Base-by-base conservation (phyloP, 2,888 invertebrate genomes). In the Leucophenga montana region DNA sequence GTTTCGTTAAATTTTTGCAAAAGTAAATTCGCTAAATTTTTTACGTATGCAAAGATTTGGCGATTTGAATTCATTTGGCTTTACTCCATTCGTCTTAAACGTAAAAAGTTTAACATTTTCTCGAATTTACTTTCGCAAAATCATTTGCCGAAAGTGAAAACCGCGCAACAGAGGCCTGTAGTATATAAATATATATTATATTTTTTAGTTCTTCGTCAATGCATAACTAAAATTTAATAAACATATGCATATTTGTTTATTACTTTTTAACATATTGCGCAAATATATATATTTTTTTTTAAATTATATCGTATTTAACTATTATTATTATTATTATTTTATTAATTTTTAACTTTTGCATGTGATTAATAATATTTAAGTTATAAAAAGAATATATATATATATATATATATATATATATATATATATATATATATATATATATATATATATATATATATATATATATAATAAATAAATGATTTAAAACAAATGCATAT, bases 341-440 rank as follows among this genome's bases (percentile, higher is more conserved):
- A 81, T 79, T 79, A 83, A 85, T 83, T 82, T 76, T 73, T 85
- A 82, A 84, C 81, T 83, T 83, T 85, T 86, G 86, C 87, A 85
- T 86, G 86, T 86, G 87, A 86, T 86, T 86, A 86, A 85, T 86
- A 85, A 84, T 79, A 79, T 85, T 81, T 85, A 85, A 85, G 85
- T 84, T 83, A 64, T 48, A 79, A 80, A 77, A 77, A 82, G n/a
- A 82, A 84, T 33, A 20, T 13, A 44, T 39, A 61, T 14, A 71
- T 61, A 66, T 13, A 67, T 57, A 39, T 20, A 66, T 56, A 18
- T 13, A 59, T 20, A 54, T 53, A 69, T 54, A 31, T 65, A 69
- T 56, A 68, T 48, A 61, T 31, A 59, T 20, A 54, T 48, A 67
- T 64, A 20, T 56, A 18, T 13, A 59, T 20, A 54, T 53, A 69